phyloP scores from a whole-genome alignment of 2,888 invertebrate genomes.

The Andrena bicolor region DNA sequence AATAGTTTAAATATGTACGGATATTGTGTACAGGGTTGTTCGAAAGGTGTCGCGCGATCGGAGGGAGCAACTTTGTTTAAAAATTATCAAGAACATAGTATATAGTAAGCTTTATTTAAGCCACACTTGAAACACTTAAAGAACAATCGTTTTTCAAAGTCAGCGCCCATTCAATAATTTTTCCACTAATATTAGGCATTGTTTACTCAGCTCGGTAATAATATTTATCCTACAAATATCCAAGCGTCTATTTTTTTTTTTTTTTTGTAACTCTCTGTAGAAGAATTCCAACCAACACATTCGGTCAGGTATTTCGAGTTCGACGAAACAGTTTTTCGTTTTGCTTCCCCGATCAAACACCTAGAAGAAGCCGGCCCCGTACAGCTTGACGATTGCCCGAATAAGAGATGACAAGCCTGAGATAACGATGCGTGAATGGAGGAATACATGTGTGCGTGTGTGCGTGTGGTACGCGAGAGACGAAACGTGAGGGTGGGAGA shows the following conservation, averaged over 20 bases:
- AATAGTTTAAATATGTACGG: constrained; percentile 41
- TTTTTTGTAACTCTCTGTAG: no score
- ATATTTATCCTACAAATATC: no score
- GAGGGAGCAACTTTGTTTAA: constrained; percentile 12
- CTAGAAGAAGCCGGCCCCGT: constrained; percentile 43
- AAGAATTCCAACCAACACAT: no score
- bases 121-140: not conserved
- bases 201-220: no score
- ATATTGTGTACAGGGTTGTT: constrained; percentile 61
- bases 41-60: constrained; percentile 29
- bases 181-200: no score
- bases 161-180: no score
- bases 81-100: not conserved
- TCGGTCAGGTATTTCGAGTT: not conserved
- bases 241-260: no score
- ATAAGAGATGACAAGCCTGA: constrained; percentile 70
- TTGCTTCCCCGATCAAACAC: constrained; percentile 35
- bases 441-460: constrained; percentile 11
- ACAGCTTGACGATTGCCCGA: constrained; percentile 60
- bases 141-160: no score
- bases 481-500: constrained; percentile 4
- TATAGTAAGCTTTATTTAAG: not conserved
- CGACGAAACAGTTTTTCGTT: not conserved
- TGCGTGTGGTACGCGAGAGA: constrained; percentile 5
- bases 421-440: constrained; percentile 50